A percentile compares a stretch with the other conserved stretches of the same genome.
phyloP scores from a whole-genome alignment of 2,888 invertebrate genomes.

The Brassicogethes aeneus region DNA sequence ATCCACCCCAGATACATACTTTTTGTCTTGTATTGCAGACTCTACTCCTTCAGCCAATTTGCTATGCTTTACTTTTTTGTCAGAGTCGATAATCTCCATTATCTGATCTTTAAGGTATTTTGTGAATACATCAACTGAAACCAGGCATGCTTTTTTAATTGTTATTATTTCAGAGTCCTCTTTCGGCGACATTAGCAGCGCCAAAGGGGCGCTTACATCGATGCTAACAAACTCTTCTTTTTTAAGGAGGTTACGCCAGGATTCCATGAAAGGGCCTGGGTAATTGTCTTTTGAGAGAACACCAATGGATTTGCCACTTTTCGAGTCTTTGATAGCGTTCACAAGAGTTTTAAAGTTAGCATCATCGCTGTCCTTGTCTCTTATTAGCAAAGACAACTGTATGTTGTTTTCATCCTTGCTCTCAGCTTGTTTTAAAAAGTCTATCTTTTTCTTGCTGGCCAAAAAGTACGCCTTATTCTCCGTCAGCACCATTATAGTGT shows the following conservation, averaged over 20 bases:
- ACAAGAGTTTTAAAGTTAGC: slow-evolving; percentile 73
- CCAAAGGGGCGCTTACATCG: slow-evolving; percentile 79
- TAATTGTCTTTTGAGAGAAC: slow-evolving; percentile 90
- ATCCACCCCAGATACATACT: slow-evolving; percentile 88
- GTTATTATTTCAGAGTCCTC: slow-evolving; percentile 87
- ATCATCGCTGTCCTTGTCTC: slow-evolving; percentile 94
- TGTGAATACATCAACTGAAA: slow-evolving; percentile 90
- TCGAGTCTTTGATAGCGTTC: slow-evolving; percentile 76
- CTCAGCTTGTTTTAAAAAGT: slow-evolving; percentile 87
- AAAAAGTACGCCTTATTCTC: slow-evolving; percentile 80
- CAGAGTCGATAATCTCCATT: slow-evolving; percentile 97
- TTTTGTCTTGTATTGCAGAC: slow-evolving; percentile 86
- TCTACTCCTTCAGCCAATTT: slow-evolving; percentile 95
- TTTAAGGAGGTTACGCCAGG: slow-evolving; percentile 76
- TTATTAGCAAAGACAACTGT: slow-evolving; percentile 71
- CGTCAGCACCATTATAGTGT: slow-evolving; percentile 88
- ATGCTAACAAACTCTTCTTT: slow-evolving; percentile 72
- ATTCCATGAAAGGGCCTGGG: slow-evolving; percentile 86
- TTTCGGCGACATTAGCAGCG: slow-evolving; percentile 85
- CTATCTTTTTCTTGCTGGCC: slow-evolving; percentile 96
- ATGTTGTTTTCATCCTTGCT: slow-evolving; percentile 76
- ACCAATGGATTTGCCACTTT: slow-evolving; percentile 81
- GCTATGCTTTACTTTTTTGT: slow-evolving; percentile 94
- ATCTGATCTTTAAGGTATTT: slow-evolving; percentile 96
- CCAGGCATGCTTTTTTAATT: slow-evolving; percentile 86